These are phyloP conservation scores for Tachystola acroxantha DNA, from an alignment of 2,888 invertebrate species.

Conservation along the genomic window DNA sequence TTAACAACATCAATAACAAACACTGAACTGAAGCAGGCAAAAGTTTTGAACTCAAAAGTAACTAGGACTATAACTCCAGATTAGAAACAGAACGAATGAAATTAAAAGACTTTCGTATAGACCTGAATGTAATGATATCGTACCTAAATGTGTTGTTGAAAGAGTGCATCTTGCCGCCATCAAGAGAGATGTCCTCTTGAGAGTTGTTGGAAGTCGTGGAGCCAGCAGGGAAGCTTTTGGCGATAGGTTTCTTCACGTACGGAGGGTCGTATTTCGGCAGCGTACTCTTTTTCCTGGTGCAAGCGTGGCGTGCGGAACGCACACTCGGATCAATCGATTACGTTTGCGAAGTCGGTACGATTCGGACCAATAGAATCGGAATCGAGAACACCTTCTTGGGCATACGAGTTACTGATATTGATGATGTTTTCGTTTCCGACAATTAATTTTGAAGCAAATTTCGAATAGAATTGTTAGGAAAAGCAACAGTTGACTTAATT, in stretches of 20 bases:
- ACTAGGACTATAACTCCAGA: neutral
- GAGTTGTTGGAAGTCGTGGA: conserved; percentile 84
- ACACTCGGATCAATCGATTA: conserved; percentile 78
- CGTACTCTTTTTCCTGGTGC: conserved; percentile 90
- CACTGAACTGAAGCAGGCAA: neutral
- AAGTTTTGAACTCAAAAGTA: neutral
- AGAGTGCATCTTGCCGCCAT: conserved; percentile 89
- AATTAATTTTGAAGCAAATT: conserved; percentile 15
- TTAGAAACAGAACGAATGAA: neutral
- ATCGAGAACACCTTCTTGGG: conserved; percentile 44
- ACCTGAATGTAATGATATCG: conserved; percentile 14
- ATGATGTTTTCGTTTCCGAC: conserved; percentile 32
- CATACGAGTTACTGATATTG: conserved; percentile 17
- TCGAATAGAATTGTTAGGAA: conserved; percentile 18
- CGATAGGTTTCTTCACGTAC: conserved; percentile 89
- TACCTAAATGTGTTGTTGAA: conserved; percentile 91
- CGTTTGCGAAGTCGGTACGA: conserved; percentile 52
- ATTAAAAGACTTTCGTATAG: neutral
- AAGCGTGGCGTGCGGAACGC: conserved; percentile 76
- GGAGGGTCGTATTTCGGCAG: conserved; percentile 93
- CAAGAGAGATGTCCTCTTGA: conserved; percentile 88
- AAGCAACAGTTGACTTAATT: conserved; percentile 28
- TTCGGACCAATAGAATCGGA: conserved; percentile 31
- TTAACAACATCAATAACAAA: neutral
- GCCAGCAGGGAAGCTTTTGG: conserved; percentile 83